Conservation (phyloP, 2,888 invertebrate genomes). For the Dasypolia templi region DNA sequence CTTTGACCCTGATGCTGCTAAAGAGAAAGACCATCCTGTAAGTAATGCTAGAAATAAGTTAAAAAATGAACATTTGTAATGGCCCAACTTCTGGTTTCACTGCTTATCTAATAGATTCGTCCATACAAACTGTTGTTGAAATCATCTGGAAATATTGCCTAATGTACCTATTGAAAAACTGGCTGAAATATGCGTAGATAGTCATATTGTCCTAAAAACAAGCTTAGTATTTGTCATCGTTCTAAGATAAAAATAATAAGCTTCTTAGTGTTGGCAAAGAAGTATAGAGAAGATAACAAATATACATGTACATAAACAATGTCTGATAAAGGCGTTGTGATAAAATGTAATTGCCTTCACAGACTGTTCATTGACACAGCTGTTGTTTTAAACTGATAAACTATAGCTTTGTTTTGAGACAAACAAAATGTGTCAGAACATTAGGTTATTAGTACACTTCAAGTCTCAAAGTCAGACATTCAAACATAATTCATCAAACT, state of each 20-base stretch:
- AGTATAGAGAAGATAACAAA: conserved; percentile 20
- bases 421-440: conserved; percentile 13
- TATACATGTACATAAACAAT: conserved; percentile 1
- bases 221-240: conserved; percentile 3
- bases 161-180: neutral
- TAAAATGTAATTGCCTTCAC: conserved; percentile 50
- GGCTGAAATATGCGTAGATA: neutral
- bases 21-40: conserved; percentile 90
- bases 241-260: conserved; percentile 7
- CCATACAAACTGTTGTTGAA: neutral
- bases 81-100: no score
- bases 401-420: conserved; percentile 16
- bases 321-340: conserved; percentile 37
- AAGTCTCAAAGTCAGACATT: conserved; percentile 8
- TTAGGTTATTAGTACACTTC: neutral
- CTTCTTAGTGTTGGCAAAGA: neutral
- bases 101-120: neutral
- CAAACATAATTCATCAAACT: neutral
- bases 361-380: conserved; percentile 42
- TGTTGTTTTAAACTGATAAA: conserved; percentile 39
- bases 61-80: neutral
- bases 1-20: conserved; percentile 93
- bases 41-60: conserved; percentile 58
- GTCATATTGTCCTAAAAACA: neutral
- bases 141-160: neutral